Percentiles rank a stretch among this genome's conserved stretches.
phyloP scores from a whole-genome alignment of 2,797 vertebrate species.

The Meriones psammophilus region DNA sequence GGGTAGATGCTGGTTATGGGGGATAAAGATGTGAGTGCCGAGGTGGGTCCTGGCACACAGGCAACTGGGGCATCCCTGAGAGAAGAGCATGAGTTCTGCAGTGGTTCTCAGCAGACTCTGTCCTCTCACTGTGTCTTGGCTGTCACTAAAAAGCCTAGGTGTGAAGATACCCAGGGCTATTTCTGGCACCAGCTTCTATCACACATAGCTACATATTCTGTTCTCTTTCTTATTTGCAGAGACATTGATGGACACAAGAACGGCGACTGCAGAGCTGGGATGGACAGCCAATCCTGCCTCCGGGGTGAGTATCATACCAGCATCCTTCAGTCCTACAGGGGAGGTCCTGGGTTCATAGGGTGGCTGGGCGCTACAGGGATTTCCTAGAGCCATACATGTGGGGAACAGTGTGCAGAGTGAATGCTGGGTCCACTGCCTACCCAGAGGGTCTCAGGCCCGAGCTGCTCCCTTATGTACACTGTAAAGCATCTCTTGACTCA shows the following conservation, averaged over 20 bases:
- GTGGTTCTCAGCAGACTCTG: neutral
- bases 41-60: neutral
- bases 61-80: neutral
- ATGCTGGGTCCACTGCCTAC: neutral
- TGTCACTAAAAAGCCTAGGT: neutral
- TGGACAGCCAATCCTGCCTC: constrained; percentile 98
- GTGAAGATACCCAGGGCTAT: neutral
- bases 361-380: neutral
- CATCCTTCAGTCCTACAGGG: neutral
- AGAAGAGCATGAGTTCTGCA: neutral
- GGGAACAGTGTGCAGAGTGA: neutral
- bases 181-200: neutral
- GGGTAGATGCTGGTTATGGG: neutral
- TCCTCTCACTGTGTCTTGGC: neutral
- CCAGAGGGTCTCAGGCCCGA: neutral
- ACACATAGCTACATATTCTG: neutral
- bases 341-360: neutral
- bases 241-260: constrained; percentile 98
- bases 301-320: constrained; percentile 92
- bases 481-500: neutral
- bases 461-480: neutral
- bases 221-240: constrained; percentile 89
- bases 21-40: neutral
- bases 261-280: constrained; percentile 98
- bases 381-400: neutral